Evolutionary conservation across 2,797 vertebrate genomes (phyloP).

Genomic region (Sparus aurata): DNA sequence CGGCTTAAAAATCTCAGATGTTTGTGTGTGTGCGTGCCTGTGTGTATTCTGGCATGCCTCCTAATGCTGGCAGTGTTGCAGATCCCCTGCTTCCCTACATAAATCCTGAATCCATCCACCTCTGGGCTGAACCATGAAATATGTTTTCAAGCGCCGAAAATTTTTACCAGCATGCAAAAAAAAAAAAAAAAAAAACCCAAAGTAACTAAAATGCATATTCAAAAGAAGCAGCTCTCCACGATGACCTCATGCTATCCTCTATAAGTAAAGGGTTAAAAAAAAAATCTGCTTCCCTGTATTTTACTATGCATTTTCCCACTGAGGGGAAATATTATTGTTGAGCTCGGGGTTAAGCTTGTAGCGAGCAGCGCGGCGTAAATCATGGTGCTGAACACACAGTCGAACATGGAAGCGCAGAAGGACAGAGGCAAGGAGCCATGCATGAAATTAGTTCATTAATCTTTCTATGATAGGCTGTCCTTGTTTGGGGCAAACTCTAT

Average conservation of each 20-base stretch:
- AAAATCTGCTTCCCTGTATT: slow-evolving; percentile 42
- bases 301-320: slow-evolving; percentile 66
- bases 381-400: slow-evolving; percentile 76
- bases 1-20: slow-evolving; percentile 61
- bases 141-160: slow-evolving; percentile 54
- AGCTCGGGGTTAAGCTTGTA: slow-evolving; percentile 76
- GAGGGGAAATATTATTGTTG: slow-evolving; percentile 77
- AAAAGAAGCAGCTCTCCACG: slow-evolving; percentile 20
- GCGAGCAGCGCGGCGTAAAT: slow-evolving; percentile 74
- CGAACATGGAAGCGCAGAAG: slow-evolving; percentile 78
- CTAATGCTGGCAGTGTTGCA: slow-evolving; percentile 64
- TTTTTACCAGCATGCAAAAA: slow-evolving; percentile 30
- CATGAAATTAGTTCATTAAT: slow-evolving; percentile 87
- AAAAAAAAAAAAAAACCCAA: slow-evolving; percentile 6
- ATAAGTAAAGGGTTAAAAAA: slow-evolving; percentile 44
- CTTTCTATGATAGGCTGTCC: slow-evolving; percentile 85
- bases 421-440: slow-evolving; percentile 84
- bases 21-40: slow-evolving; percentile 32
- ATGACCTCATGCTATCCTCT: slow-evolving; percentile 43
- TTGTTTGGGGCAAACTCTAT: slow-evolving; percentile 86
- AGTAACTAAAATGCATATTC: slow-evolving; percentile 17
- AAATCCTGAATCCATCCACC: slow-evolving; percentile 71
- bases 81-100: slow-evolving; percentile 68
- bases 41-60: slow-evolving; percentile 68
- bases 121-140: slow-evolving; percentile 69